Conservation (phyloP, 2,888 invertebrate species). For the Erebia epiphron region DNA sequence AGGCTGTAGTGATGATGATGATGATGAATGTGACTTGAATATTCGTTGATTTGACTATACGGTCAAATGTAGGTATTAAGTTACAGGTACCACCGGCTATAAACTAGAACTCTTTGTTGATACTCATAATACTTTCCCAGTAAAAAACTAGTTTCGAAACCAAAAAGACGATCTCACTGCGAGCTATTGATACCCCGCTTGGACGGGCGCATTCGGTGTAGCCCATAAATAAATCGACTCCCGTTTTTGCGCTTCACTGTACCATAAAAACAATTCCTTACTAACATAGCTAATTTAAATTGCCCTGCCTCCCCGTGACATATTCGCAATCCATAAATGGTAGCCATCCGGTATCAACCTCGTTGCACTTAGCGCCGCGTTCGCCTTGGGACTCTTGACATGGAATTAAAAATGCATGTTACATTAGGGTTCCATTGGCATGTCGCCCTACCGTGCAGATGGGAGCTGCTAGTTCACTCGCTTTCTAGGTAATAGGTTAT, state of each 20-base stretch:
- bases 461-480: conserved; percentile 30
- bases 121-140: conserved; percentile 23
- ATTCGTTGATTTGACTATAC: background rate
- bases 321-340: conserved; percentile 31
- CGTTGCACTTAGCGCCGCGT: conserved; percentile 52
- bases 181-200: conserved; percentile 36
- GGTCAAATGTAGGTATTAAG: too few relatives aligned
- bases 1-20: too few relatives aligned
- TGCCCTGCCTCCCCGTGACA: conserved; percentile 32
- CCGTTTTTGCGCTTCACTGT: conserved; percentile 36
- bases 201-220: conserved; percentile 30
- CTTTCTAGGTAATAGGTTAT: conserved; percentile 31
- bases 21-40: too few relatives aligned
- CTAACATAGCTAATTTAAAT: conserved; percentile 38
- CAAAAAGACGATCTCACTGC: conserved; percentile 32
- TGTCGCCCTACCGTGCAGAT: conserved; percentile 43
- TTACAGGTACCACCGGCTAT: background rate
- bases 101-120: conserved; percentile 11
- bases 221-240: conserved; percentile 35
- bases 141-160: conserved; percentile 29
- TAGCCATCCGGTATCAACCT: conserved; percentile 12
- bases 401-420: conserved; percentile 78
- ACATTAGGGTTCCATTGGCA: conserved; percentile 71
- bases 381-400: conserved; percentile 69
- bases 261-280: conserved; percentile 33